Evolutionary conservation across 2,888 invertebrate species (phyloP).

Genomic region (Hemithea aestivaria): DNA sequence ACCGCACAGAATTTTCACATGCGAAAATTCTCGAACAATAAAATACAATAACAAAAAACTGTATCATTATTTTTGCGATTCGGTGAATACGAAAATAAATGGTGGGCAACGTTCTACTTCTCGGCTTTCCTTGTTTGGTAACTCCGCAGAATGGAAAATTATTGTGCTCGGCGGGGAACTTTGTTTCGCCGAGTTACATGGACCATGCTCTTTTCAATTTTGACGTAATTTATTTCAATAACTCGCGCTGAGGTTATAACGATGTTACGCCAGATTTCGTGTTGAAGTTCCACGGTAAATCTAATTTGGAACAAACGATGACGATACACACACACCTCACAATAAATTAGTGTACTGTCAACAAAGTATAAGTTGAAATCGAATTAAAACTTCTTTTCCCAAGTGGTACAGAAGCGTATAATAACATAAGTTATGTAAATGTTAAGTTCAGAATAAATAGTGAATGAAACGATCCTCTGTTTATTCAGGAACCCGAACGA

Average conservation of each 20-base stretch:
- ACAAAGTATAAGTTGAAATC: too few relatives aligned
- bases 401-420: too few relatives aligned
- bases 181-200: slow-evolving; percentile 28
- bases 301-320: slow-evolving; percentile 11
- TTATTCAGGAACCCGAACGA: slow-evolving; percentile 89
- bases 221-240: slow-evolving; percentile 22
- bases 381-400: too few relatives aligned
- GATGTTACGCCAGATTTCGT: slow-evolving; percentile 10
- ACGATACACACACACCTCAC: not conserved
- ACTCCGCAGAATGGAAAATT: slow-evolving; percentile 37
- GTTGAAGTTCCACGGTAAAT: slow-evolving; percentile 12
- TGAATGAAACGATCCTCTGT: slow-evolving; percentile 21
- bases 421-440: too few relatives aligned
- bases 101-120: slow-evolving; percentile 27
- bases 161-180: slow-evolving; percentile 31
- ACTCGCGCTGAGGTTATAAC: slow-evolving; percentile 10
- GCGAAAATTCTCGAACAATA: slow-evolving; percentile 26
- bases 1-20: too few relatives aligned
- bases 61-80: slow-evolving; percentile 38
- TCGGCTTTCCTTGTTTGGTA: slow-evolving; percentile 34
- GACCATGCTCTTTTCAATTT: slow-evolving; percentile 22
- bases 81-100: slow-evolving; percentile 28
- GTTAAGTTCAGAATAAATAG: slow-evolving; percentile 3
- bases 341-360: too few relatives aligned
- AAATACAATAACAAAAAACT: slow-evolving; percentile 19